Conservation (phyloP, 2,797 vertebrate species). For the Gallirallus australis region DNA sequence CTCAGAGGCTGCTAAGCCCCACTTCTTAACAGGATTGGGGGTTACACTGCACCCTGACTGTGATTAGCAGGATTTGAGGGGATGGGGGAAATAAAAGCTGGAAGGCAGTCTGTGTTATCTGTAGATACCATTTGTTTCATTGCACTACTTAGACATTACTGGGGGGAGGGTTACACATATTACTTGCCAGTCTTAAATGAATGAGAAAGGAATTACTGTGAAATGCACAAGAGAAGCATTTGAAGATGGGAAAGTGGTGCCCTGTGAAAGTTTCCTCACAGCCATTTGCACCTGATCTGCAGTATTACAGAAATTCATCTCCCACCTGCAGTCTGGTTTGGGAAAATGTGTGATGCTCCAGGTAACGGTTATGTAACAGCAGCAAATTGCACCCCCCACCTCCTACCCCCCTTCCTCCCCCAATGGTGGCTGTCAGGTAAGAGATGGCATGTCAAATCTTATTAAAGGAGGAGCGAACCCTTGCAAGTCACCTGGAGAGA, state of each 20-base stretch:
- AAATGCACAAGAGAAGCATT: not conserved
- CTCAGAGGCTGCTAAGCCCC: not conserved
- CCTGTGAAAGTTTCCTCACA: conserved; percentile 29
- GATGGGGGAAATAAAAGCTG: not conserved
- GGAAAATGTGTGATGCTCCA: conserved; percentile 64
- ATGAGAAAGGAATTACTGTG: not conserved
- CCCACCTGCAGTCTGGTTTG: not conserved
- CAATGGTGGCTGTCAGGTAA: conserved; percentile 50
- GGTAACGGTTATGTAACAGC: conserved; percentile 76
- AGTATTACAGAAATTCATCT: not conserved
- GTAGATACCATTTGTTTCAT: not conserved
- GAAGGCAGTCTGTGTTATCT: not conserved
- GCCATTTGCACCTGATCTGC: not conserved
- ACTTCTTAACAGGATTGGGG: not conserved
- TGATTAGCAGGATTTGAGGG: not conserved
- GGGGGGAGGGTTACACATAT: not conserved
- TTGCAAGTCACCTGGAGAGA: conserved; percentile 37
- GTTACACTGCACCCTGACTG: not conserved
- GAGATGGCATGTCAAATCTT: conserved; percentile 30
- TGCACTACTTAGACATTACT: not conserved
- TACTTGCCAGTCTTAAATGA: not conserved
- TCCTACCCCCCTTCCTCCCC: not conserved
- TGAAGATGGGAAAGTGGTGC: not conserved
- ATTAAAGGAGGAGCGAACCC: conserved; percentile 19
- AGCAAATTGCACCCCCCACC: not conserved